Conservation (phyloP, 2,113 vertebrate species). For the Cyprinus carpio region DNA sequence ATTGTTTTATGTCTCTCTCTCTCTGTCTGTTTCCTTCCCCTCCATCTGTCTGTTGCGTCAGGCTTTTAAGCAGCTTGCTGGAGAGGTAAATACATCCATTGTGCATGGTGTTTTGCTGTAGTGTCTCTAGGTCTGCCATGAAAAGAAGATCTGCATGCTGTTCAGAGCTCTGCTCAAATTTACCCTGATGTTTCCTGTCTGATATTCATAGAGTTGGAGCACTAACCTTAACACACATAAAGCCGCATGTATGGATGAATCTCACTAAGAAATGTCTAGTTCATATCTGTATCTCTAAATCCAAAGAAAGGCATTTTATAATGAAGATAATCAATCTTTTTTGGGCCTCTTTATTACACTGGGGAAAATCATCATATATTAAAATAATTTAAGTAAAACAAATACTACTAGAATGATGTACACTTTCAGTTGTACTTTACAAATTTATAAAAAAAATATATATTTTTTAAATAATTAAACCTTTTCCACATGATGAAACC, state of each 20-base stretch:
- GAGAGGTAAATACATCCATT: slow-evolving; percentile 64
- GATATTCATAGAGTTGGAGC: slow-evolving; percentile 17
- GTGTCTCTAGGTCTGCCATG: slow-evolving; percentile 47
- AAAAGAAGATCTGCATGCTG: neutral
- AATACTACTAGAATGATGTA: too few relatives aligned
- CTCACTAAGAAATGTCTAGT: neutral
- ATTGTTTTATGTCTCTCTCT: slow-evolving; percentile 53
- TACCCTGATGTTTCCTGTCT: slow-evolving; percentile 41
- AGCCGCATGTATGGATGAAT: neutral
- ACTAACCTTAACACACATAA: slow-evolving; percentile 21
- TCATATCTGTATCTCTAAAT: neutral
- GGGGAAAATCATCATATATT: too few relatives aligned
- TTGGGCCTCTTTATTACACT: too few relatives aligned
- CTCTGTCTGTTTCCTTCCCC: slow-evolving; percentile 38
- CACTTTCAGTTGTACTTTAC: too few relatives aligned
- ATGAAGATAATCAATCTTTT: too few relatives aligned
- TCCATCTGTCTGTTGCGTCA: slow-evolving; percentile 56
- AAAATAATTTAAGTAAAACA: too few relatives aligned
- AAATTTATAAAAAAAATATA: too few relatives aligned
- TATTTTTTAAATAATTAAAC: too few relatives aligned
- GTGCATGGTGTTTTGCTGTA: slow-evolving; percentile 46
- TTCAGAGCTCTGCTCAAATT: neutral
- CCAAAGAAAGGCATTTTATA: too few relatives aligned
- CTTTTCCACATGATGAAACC: too few relatives aligned
- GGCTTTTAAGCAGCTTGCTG: slow-evolving; percentile 65